Evolutionary conservation across 2,888 invertebrate genomes (phyloP), one percentile per base, ranked within the genome.

Genomic region (Eupithecia centaureata): DNA sequence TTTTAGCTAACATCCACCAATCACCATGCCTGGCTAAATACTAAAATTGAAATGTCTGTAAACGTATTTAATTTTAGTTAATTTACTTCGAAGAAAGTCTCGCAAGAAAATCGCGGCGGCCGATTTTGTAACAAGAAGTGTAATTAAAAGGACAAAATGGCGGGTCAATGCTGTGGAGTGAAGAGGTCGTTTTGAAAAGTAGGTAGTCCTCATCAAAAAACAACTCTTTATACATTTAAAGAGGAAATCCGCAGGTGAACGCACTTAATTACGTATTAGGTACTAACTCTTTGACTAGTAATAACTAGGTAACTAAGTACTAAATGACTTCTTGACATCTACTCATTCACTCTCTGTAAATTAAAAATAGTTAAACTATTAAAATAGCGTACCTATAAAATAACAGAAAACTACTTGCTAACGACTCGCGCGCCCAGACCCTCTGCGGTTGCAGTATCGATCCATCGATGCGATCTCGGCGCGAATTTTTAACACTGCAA

Each of bases 11-110:
- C 22, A 47, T 47, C 47, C 10, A 47, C 22, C 18, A 47, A 22
- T 47, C 47, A 22, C 22, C 47, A 22, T 12, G 12, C 47, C 22
- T 10, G 12, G 12, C 42, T 22, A n/a, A 8, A 63, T 32, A 63
- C 68, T 64, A 63, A 75, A 76, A 80, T 81, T 80, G 75, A 78
- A 79, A 74, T 76, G 76, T 78, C 70, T n/a, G 10, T 76, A 76
- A 79, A 79, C 78, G 32, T 78, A 78, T 76, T 78, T 79, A 76
- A 78, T 79, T 77, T 79, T 79, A 73, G 76, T 76, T 79, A 78
- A 82, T 78, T 76, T 78, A 32, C 60, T 79, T 81, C 76, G 70
- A 62, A 65, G 81, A 79, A 81, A 71, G 28, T 58, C 67, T 59
- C 28, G 64, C 7, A 78, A 78, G 81, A 84, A 85, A 72, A 73